phyloP scores from a whole-genome alignment of 1,140 invertebrate species.

The Pinna nobilis region DNA sequence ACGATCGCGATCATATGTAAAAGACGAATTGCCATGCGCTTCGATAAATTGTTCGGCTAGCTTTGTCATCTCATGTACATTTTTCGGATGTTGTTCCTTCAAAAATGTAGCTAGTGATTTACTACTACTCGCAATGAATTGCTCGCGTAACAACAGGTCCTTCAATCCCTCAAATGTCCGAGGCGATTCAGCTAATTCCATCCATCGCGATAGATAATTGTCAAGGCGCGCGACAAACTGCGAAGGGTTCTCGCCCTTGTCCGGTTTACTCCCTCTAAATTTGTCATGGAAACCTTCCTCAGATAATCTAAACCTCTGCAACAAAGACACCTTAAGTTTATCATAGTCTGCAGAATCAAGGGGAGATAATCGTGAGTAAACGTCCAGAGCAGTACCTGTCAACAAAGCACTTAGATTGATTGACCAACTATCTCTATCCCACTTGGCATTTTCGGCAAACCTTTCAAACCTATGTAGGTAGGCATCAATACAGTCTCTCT shows the following conservation, averaged over 20 bases:
- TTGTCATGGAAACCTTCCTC: constrained; percentile 13
- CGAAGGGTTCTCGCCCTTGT: constrained; percentile 6
- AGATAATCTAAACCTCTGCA: constrained; percentile 5
- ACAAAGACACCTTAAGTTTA: constrained; percentile 16
- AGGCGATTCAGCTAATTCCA: neutral
- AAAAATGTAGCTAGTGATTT: constrained; percentile 14
- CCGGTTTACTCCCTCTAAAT: constrained; percentile 21
- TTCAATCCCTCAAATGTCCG: constrained; percentile 4
- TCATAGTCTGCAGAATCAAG: constrained; percentile 22
- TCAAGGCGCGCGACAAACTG: constrained; percentile 13
- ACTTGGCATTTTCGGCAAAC: constrained; percentile 20
- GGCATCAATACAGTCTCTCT: constrained; percentile 5
- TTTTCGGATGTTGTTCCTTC: constrained; percentile 4
- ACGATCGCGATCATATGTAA: neutral
- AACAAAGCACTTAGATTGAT: constrained; percentile 15
- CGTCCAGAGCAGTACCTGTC: constrained; percentile 4
- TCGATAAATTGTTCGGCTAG: constrained; percentile 13
- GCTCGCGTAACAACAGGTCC: constrained; percentile 11
- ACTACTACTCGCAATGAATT: constrained; percentile 7
- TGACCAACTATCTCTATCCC: constrained; percentile 10
- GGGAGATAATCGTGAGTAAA: constrained; percentile 6
- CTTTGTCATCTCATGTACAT: neutral
- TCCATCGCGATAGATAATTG: constrained; percentile 8
- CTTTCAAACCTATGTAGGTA: constrained; percentile 14
- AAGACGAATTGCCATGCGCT: neutral